Percentiles rank a stretch among this genome's conserved stretches.
Evolutionary conservation across 1,140 invertebrate species (phyloP).

Genomic region (Sinonovacula constricta): DNA sequence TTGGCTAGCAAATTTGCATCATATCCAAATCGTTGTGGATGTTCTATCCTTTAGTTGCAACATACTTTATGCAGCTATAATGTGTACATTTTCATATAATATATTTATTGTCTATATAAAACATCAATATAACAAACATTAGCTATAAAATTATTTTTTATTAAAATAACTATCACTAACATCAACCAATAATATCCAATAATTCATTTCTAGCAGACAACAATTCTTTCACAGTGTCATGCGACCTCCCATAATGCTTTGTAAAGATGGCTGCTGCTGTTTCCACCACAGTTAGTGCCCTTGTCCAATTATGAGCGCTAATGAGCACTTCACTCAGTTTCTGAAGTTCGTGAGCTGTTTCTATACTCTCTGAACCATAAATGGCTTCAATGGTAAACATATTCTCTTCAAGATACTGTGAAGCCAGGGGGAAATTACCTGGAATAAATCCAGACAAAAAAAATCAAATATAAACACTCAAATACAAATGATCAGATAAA

Average conservation of each 20-base stretch:
- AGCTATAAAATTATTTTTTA: too few species aligned
- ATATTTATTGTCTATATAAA: too few species aligned
- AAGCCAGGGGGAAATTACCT: slow-evolving; percentile 74
- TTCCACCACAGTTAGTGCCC: slow-evolving; percentile 50
- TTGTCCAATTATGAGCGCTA: slow-evolving; percentile 77
- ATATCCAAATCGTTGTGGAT: too few species aligned
- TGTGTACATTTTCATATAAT: too few species aligned
- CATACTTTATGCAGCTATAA: too few species aligned
- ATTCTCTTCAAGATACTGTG: slow-evolving; percentile 79
- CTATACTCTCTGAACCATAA: slow-evolving; percentile 82
- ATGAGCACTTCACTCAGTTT: slow-evolving; percentile 79
- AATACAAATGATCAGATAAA: too few species aligned
- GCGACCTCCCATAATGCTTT: slow-evolving; percentile 51
- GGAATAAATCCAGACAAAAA: slow-evolving; percentile 26
- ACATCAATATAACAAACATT: too few species aligned
- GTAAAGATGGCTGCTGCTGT: slow-evolving; percentile 53
- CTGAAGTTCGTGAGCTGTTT: slow-evolving; percentile 81
- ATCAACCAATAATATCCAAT: slow-evolving; percentile 15
- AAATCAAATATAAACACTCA: too few species aligned
- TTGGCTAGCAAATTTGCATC: too few species aligned
- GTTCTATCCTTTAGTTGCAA: too few species aligned
- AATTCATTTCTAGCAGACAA: slow-evolving; percentile 25
- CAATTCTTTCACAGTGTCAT: slow-evolving; percentile 41
- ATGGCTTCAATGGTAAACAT: slow-evolving; percentile 78
- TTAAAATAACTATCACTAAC: too few species aligned